Evolutionary conservation across 2,113 vertebrate species (phyloP).

Genomic region (Cheirogaleus medius): DNA sequence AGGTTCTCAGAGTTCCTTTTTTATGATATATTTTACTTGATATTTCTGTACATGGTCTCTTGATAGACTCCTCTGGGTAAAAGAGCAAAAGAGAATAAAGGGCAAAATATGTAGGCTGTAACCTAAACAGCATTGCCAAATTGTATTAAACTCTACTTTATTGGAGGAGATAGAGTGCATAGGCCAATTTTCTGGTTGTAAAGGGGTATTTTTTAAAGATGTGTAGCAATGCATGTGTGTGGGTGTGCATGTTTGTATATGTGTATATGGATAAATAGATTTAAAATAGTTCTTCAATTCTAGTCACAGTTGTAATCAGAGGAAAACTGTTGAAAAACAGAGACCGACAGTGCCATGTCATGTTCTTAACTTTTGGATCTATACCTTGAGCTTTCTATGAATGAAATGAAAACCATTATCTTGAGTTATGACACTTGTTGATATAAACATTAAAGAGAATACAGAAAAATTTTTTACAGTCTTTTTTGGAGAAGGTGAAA

Average conservation of each 20-base stretch:
- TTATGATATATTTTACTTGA: constrained; percentile 69
- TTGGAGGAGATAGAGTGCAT: background rate
- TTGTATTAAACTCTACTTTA: background rate
- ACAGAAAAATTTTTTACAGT: background rate
- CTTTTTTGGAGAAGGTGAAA: background rate
- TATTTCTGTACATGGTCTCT: constrained; percentile 56
- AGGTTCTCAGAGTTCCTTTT: constrained; percentile 65
- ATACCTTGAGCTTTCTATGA: background rate
- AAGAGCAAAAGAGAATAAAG: constrained; percentile 61
- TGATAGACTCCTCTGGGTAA: constrained; percentile 60
- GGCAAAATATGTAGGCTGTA: constrained; percentile 48
- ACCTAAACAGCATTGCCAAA: constrained; percentile 25
- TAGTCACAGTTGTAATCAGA: background rate
- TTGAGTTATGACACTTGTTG: background rate
- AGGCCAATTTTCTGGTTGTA: background rate
- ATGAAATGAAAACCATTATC: background rate
- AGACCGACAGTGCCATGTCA: background rate
- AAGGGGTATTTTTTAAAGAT: background rate
- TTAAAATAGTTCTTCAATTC: background rate
- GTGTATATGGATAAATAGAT: background rate
- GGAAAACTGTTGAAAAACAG: background rate
- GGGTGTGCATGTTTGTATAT: background rate
- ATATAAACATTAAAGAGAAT: background rate
- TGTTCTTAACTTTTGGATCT: background rate
- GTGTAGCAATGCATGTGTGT: background rate